Percentiles rank a stretch among this genome's conserved stretches.
phyloP scores from a whole-genome alignment of 2,113 vertebrate genomes.

The Leiothrix lutea region DNA sequence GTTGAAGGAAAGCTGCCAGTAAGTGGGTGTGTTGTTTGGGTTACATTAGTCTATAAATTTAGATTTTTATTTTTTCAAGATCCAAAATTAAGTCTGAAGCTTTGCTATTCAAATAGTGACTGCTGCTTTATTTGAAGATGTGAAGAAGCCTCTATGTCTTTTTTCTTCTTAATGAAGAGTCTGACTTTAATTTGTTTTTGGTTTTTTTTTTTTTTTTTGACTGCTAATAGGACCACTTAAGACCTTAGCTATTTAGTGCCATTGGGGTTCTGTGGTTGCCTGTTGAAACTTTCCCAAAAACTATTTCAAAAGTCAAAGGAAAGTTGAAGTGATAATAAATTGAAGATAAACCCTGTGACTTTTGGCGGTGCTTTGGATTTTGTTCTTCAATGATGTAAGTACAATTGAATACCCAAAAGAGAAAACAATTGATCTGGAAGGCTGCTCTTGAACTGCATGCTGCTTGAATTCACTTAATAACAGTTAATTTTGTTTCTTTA shows the following conservation, averaged over 20 bases:
- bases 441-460: background rate
- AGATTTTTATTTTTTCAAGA: background rate
- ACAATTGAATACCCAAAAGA: background rate
- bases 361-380: background rate
- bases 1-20: background rate
- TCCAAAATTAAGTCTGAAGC: background rate
- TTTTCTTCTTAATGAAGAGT: background rate
- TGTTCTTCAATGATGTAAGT: background rate
- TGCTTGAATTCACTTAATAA: background rate
- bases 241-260: background rate
- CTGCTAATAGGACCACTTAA: rapidly evolving
- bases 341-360: background rate
- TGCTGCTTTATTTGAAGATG: background rate
- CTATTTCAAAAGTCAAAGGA: background rate
- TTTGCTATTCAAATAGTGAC: background rate
- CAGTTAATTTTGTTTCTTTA: background rate
- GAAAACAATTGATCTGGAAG: background rate
- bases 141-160: background rate
- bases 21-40: background rate
- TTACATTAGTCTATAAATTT: background rate
- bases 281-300: background rate
- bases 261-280: background rate
- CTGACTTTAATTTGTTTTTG: background rate
- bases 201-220: background rate
- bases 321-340: background rate